A percentile compares a stretch with the other conserved stretches of the same genome.
Evolutionary conservation across 2,797 vertebrate genomes (phyloP).

Genomic region (Percopsis omiscomaycus): DNA sequence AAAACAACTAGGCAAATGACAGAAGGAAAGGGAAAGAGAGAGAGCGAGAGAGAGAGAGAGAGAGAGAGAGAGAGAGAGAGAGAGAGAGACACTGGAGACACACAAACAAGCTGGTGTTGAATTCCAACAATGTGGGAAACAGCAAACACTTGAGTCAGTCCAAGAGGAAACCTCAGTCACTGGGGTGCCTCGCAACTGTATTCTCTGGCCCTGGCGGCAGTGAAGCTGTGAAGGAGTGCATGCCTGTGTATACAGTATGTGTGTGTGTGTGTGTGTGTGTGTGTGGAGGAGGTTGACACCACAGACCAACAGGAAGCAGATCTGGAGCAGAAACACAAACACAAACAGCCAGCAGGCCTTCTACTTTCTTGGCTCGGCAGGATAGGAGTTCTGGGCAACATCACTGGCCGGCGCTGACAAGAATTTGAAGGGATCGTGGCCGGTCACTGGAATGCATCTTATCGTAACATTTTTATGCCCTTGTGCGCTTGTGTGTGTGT

Average conservation of each 20-base stretch:
- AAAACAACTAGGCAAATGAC: background rate
- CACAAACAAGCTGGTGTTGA: constrained; percentile 74
- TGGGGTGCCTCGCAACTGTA: constrained; percentile 50
- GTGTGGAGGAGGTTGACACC: constrained; percentile 60
- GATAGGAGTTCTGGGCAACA: constrained; percentile 59
- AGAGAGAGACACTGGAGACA: constrained; percentile 45
- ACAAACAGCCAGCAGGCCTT: constrained; percentile 55
- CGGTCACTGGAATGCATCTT: constrained; percentile 56
- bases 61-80: constrained; percentile 4
- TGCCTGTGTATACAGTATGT: background rate
- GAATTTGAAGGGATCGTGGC: constrained; percentile 53
- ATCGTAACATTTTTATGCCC: constrained; percentile 28
- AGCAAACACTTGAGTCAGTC: constrained; percentile 67
- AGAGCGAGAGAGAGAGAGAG: background rate
- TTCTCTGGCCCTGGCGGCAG: constrained; percentile 48
- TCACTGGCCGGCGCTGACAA: constrained; percentile 58
- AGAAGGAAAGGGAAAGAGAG: constrained; percentile 11
- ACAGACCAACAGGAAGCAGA: constrained; percentile 62
- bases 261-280: constrained; percentile 15
- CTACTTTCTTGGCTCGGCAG: constrained; percentile 41
- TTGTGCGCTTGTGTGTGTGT: background rate
- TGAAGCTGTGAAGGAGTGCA: too few relatives aligned
- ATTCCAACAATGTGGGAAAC: constrained; percentile 77
- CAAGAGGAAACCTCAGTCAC: constrained; percentile 63
- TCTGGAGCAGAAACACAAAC: constrained; percentile 64